Conservation (phyloP, 1,140 invertebrate genomes). For the Eciton burchellii region DNA sequence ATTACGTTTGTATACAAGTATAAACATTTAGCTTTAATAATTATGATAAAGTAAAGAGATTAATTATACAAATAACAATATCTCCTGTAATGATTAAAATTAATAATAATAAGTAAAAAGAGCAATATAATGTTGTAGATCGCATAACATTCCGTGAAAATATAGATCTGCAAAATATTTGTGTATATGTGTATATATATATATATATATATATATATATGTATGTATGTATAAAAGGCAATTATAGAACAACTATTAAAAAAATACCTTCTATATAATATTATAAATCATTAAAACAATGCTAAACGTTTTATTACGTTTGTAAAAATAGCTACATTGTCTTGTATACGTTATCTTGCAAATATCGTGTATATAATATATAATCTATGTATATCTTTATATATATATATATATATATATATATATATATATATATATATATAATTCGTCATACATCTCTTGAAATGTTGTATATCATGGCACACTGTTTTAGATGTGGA, state of each 20-base stretch:
- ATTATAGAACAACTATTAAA: constrained; percentile 31
- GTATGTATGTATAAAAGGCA: constrained; percentile 62
- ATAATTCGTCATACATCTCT: constrained; percentile 24
- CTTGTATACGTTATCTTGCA: constrained; percentile 52
- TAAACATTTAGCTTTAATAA: constrained; percentile 59
- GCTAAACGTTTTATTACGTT: constrained; percentile 29
- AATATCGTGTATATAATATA: constrained; percentile 66
- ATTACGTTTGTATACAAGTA: constrained; percentile 55
- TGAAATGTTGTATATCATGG: constrained; percentile 30
- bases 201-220: constrained; percentile 54
- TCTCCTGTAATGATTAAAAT: constrained; percentile 49
- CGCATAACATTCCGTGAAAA: constrained; percentile 71
- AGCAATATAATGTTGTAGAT: constrained; percentile 61
- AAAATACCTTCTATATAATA: constrained; percentile 43
- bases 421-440: constrained; percentile 58
- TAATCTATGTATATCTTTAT: constrained; percentile 65
- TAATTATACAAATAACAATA: constrained; percentile 59
- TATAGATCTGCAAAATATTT: constrained; percentile 49
- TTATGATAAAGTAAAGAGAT: constrained; percentile 39
- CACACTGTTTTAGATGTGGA: constrained; percentile 40
- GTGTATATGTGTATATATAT: constrained; percentile 50
- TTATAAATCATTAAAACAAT: constrained; percentile 48
- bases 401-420: constrained; percentile 74
- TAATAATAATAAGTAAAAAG: constrained; percentile 52
- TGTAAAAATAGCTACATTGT: constrained; percentile 44